Conservation (phyloP, 2,113 vertebrate species). For the Cyanistes caeruleus region DNA sequence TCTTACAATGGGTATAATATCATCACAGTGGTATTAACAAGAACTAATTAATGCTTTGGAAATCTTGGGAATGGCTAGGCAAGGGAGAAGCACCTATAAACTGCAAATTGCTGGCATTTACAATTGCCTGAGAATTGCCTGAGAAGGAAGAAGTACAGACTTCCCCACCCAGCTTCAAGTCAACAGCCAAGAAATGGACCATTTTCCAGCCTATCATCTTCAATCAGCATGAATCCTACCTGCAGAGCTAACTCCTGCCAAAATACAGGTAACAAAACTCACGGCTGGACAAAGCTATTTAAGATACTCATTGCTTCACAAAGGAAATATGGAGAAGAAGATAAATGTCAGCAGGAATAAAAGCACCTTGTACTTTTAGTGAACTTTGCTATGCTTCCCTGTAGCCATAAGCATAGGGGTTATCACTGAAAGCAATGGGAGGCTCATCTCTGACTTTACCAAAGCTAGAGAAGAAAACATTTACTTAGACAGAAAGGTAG, state of each 20-base stretch:
- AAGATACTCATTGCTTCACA: background rate
- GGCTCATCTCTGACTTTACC: background rate
- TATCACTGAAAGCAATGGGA: background rate
- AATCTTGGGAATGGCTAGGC: background rate
- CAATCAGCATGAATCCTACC: background rate
- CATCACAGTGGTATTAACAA: background rate
- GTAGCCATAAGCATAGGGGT: background rate
- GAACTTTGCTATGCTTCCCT: background rate
- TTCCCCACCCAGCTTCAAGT: background rate
- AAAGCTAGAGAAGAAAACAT: background rate
- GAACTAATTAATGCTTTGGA: background rate
- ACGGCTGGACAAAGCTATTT: background rate
- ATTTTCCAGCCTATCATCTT: background rate
- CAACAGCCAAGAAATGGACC: background rate
- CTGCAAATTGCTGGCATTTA: background rate
- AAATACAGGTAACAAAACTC: background rate
- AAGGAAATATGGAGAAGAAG: background rate
- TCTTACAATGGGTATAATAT: background rate
- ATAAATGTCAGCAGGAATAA: background rate
- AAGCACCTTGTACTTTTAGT: background rate
- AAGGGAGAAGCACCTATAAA: background rate
- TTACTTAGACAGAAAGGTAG: background rate
- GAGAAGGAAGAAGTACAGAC: background rate
- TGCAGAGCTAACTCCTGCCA: background rate
- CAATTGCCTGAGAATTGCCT: background rate